Evolutionary conservation across 2,113 vertebrate genomes (phyloP).

Genomic region (Malurus cyaneus): DNA sequence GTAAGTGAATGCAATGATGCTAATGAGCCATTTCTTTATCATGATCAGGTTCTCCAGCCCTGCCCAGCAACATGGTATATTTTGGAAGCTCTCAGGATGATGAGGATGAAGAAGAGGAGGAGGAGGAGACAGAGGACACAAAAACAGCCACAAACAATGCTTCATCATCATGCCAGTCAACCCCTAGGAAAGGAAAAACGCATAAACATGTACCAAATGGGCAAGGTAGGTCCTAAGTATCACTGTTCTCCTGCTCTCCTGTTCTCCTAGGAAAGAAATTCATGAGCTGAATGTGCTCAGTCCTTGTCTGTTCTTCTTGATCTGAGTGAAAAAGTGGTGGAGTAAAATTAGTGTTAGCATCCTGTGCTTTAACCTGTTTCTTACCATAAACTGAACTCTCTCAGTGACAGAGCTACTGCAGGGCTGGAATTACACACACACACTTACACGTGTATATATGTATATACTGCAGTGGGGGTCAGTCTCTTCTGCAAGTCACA

Average conservation of each 20-base stretch:
- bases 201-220: conserved; percentile 90
- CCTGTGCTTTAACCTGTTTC: background rate
- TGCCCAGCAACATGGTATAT: conserved; percentile 96
- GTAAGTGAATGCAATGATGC: background rate
- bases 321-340: background rate
- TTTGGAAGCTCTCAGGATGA: conserved; percentile 99
- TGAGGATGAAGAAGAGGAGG: conserved; percentile 90
- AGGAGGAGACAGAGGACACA: conserved; percentile 82
- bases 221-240: conserved; percentile 79
- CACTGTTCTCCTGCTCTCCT: background rate
- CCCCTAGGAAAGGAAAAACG: conserved; percentile 93
- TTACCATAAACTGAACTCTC: background rate
- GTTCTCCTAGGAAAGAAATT: background rate
- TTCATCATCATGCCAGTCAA: conserved; percentile 93
- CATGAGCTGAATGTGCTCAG: background rate
- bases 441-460: rapidly evolving
- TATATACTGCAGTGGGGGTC: too few relatives aligned
- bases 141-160: conserved; percentile 81
- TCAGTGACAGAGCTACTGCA: background rate
- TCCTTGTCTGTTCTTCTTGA: background rate
- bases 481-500: background rate
- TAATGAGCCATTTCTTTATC: conserved; percentile 17
- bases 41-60: conserved; percentile 87
- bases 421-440: background rate
- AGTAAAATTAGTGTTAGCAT: background rate